Evolutionary conservation across 1,140 invertebrate genomes (phyloP).

Genomic region (Cyrtorhinus lividipennis): DNA sequence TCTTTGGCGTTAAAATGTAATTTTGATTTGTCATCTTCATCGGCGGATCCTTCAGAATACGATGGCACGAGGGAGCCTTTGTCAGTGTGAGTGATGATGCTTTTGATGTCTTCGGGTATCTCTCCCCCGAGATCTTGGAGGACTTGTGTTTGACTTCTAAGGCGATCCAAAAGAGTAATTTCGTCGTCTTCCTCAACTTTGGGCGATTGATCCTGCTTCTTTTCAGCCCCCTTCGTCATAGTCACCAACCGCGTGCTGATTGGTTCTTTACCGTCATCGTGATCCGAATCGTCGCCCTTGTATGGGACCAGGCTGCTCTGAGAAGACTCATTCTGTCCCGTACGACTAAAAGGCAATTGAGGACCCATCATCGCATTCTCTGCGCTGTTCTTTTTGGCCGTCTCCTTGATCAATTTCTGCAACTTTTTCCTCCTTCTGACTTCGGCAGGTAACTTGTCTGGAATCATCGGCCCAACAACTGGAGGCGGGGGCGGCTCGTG

Average conservation of each 20-base stretch:
- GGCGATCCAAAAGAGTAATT: conserved; percentile 29
- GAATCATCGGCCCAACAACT: not conserved
- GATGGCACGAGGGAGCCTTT: not conserved
- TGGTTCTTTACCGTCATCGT: not conserved
- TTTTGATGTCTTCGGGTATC: conserved; percentile 28
- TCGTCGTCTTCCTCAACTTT: conserved; percentile 29
- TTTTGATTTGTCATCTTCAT: conserved; percentile 12
- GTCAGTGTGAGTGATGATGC: conserved; percentile 18
- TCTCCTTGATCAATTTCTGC: conserved; percentile 13
- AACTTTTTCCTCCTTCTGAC: conserved; percentile 10
- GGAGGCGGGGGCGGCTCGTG: conserved; percentile 2
- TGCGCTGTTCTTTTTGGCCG: not conserved
- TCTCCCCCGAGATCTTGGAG: conserved; percentile 32
- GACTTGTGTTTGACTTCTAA: conserved; percentile 32
- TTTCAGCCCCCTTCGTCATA: not conserved
- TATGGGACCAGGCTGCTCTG: conserved; percentile 9
- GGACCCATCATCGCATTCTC: conserved; percentile 7
- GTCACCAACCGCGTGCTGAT: not conserved
- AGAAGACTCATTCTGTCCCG: too few species aligned
- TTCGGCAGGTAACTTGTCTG: not conserved
- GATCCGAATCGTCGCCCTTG: conserved; percentile 8
- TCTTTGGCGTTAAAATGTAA: too few species aligned
- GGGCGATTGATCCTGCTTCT: conserved; percentile 17
- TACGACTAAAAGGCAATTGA: not conserved
- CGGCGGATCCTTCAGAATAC: conserved; percentile 10